Percentiles rank a stretch among this genome's conserved stretches.
These are phyloP conservation scores for Drosophila dives DNA, from an alignment of 2,888 invertebrate genomes.

Conservation along the genomic window DNA sequence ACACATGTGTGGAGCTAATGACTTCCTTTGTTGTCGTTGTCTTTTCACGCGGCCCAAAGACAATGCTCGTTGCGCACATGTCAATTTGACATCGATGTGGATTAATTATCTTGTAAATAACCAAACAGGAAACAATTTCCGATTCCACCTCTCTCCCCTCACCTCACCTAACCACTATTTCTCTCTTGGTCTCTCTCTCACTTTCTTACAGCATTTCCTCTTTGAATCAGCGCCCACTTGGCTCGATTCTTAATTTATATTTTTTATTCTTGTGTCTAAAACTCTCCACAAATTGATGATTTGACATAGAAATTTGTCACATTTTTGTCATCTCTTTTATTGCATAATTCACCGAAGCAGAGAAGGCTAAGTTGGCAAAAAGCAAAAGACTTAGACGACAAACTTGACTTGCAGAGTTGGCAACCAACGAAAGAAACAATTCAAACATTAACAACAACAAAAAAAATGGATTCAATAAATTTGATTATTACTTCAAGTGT, in stretches of 20 bases:
- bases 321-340: constrained; percentile 1
- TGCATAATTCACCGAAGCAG: constrained; percentile 19
- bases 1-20: constrained; percentile 37
- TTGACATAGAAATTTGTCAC: constrained; percentile 3
- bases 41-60: constrained; percentile 22
- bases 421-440: not conserved
- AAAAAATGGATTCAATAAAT: constrained; percentile 29
- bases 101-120: constrained; percentile 68
- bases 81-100: constrained; percentile 72
- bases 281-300: not conserved
- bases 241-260: not conserved
- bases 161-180: no score
- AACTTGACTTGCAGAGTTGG: constrained; percentile 45
- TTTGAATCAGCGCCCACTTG: not conserved
- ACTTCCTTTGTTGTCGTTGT: constrained; percentile 49
- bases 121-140: constrained; percentile 58
- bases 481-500: constrained; percentile 20
- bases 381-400: constrained; percentile 62
- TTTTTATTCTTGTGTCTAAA: not conserved
- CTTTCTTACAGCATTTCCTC: constrained; percentile 11
- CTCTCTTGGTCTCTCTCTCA: not conserved
- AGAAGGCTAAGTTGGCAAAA: constrained; percentile 4
- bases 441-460: not conserved
- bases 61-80: constrained; percentile 52
- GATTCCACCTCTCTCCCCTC: not conserved